Base-by-base conservation (phyloP, 2,113 vertebrate genomes). In the Poeciliopsis occidentalis region DNA sequence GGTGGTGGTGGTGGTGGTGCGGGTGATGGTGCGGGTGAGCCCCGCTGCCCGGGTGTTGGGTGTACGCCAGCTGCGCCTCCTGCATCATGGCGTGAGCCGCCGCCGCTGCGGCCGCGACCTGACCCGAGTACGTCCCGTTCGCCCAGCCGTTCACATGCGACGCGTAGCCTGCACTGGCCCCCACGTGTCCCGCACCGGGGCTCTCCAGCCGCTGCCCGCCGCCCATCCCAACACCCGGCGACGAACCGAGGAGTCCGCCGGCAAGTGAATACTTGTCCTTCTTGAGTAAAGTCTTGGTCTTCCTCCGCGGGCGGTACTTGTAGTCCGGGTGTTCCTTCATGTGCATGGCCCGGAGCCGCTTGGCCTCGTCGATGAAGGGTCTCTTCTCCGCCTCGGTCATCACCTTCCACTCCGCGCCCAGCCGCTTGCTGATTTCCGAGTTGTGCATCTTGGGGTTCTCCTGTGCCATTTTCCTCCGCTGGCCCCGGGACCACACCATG, bases 281-380 rank as follows among this genome's bases (percentile, higher is more conserved):
- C 90, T 98, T 98, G 60, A 99, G 96, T 85, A 98, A 92, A 1
- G 97, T 98, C 94, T 98, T 98, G 94, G 97, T 98, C 95, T 99
- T 98, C 75, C 97, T 92, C 88, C 97, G 94, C 29, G 97, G 97
- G 88, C 97, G 95, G 94, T 99, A 98, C 95, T 98, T 98, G 93
- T 99, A 98, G 96, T 98, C 97, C 96, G 97, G 97, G 90, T 99
- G 96, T 87, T 99, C 97, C 92, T 99, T 99, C 97, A 98, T 98
- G 95, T 99, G 97, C 95, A 98, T 95, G 81, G 97, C 97, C 78
- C 97, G 95, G 81, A 99, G 95, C 74, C 97, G 93, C 92, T 99
- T 99, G 67, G 97, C 97, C 92, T 99, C 97, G 90, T 99, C 97
- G 84, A 99, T 99, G 93, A 99, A 99, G 22, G 97, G 97, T 74